These are phyloP conservation scores for Eugnorisma glareosa DNA, from an alignment of 2,888 invertebrate genomes.

Conservation along the genomic window DNA sequence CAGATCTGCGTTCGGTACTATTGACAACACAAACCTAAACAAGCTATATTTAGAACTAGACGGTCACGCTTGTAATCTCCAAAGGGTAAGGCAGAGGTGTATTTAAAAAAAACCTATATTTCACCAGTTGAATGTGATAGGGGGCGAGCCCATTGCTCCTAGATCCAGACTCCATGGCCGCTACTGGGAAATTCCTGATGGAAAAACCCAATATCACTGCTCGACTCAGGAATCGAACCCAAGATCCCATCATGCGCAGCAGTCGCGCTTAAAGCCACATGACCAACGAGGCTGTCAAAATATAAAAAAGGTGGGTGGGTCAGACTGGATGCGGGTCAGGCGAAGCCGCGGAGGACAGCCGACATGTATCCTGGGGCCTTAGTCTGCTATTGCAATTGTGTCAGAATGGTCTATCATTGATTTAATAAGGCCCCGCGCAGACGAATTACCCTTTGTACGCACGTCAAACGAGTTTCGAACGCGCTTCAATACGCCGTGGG, in stretches of 20 bases:
- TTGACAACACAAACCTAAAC: conserved; percentile 47
- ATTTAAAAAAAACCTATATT: not conserved
- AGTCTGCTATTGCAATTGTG: too few relatives aligned
- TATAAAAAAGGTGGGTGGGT: not conserved
- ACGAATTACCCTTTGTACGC: too few relatives aligned
- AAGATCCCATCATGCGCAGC: not conserved
- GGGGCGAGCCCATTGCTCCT: not conserved
- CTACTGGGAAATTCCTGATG: not conserved
- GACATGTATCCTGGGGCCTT: too few relatives aligned
- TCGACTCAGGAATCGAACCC: not conserved
- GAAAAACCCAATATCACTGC: not conserved
- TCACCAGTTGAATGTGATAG: not conserved
- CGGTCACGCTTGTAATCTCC: not conserved
- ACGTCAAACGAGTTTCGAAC: too few relatives aligned
- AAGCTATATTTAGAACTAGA: conserved; percentile 11
- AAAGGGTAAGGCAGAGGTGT: not conserved
- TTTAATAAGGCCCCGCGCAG: too few relatives aligned
- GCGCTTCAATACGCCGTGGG: too few relatives aligned
- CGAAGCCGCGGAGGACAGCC: not conserved
- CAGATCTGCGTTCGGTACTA: conserved; percentile 58
- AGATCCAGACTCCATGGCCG: not conserved
- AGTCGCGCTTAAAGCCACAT: not conserved
- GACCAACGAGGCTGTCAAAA: too few relatives aligned
- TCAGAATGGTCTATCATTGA: too few relatives aligned
- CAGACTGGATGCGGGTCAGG: not conserved